Evolutionary conservation across 2,888 invertebrate genomes (phyloP).

Genomic region (Drosophila tripunctata): DNA sequence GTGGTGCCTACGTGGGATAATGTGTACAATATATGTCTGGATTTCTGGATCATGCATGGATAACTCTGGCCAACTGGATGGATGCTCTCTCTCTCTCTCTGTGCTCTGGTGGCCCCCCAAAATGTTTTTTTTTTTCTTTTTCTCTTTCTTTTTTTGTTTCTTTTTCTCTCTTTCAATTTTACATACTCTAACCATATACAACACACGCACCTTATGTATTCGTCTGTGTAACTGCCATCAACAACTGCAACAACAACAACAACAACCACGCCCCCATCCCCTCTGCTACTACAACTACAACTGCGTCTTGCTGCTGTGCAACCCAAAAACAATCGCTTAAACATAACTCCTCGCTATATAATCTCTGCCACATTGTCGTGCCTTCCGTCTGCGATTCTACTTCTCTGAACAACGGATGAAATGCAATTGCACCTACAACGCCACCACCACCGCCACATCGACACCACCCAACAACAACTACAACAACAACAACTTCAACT

Average conservation of each 20-base stretch:
- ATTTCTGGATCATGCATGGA: too few relatives aligned
- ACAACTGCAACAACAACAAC: constrained; percentile 26
- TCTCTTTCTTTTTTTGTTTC: constrained; percentile 71
- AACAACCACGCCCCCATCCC: constrained; percentile 41
- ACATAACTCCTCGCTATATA: constrained; percentile 37
- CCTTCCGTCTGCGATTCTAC: constrained; percentile 21
- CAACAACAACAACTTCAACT: constrained; percentile 42
- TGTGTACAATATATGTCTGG: constrained; percentile 20
- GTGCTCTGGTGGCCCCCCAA: constrained; percentile 34
- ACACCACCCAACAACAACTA: constrained; percentile 36
- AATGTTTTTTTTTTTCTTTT: constrained; percentile 63
- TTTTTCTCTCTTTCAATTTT: constrained; percentile 79
- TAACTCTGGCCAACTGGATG: too few relatives aligned
- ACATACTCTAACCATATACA: constrained; percentile 69
- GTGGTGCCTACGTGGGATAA: constrained; percentile 82
- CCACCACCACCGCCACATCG: constrained; percentile 19
- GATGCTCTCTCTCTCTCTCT: too few relatives aligned
- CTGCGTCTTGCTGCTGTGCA: constrained; percentile 55
- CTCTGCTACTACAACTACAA: constrained; percentile 34
- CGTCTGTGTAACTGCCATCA: constrained; percentile 65
- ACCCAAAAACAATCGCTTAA: constrained; percentile 64
- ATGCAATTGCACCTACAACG: constrained; percentile 31
- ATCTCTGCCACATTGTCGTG: constrained; percentile 31
- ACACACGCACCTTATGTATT: constrained; percentile 73
- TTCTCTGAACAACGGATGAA: constrained; percentile 55